Conservation (phyloP, 2,113 vertebrate genomes). For the Aspidoscelis tigris region DNA sequence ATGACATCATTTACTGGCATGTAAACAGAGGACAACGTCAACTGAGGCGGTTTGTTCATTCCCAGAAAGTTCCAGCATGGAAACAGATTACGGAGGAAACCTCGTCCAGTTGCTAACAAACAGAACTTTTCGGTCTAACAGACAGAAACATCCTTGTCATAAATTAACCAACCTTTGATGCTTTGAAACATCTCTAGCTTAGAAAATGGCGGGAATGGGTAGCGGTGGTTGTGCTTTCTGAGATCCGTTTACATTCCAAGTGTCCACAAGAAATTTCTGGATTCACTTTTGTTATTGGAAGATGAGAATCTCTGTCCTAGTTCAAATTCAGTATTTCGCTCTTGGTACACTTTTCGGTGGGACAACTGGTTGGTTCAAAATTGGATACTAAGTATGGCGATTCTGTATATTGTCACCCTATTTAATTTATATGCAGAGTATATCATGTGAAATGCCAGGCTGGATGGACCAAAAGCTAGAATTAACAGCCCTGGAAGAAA, state of each 20-base stretch:
- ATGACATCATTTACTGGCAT: neutral
- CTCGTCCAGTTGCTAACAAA: conserved; percentile 31
- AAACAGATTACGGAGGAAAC: neutral
- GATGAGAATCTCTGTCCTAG: too few species aligned
- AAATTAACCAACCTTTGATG: neutral
- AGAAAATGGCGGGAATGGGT: conserved; percentile 41
- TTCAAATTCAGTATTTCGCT: too few species aligned
- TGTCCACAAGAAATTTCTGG: conserved; percentile 3
- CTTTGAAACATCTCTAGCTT: conserved; percentile 30
- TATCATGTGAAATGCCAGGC: too few species aligned
- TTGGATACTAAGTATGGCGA: too few species aligned
- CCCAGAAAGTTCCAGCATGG: conserved; percentile 20
- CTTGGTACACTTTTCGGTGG: too few species aligned
- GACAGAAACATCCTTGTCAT: neutral
- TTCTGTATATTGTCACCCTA: too few species aligned
- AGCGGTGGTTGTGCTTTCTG: conserved; percentile 4
- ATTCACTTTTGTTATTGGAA: accelerated
- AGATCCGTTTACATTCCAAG: neutral
- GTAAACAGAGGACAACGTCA: neutral
- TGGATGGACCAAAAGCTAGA: too few species aligned
- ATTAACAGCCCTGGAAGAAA: too few species aligned
- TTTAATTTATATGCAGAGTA: too few species aligned
- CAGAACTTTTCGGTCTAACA: neutral
- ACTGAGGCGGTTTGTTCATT: conserved; percentile 24
- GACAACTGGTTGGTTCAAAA: too few species aligned